Conservation (phyloP, 2,888 invertebrate genomes). For the Lepetodrilus schrolli region DNA sequence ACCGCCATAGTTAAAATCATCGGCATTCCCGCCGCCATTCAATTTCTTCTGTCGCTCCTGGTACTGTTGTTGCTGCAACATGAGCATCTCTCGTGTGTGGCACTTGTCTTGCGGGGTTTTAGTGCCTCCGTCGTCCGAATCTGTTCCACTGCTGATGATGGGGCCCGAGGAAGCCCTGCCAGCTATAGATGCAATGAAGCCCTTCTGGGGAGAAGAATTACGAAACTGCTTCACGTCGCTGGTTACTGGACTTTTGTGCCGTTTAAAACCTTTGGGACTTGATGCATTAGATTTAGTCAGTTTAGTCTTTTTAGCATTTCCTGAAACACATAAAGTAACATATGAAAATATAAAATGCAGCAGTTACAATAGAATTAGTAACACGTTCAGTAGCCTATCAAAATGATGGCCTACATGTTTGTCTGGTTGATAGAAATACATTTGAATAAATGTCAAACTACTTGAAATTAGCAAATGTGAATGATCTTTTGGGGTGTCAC, state of each 20-base stretch:
- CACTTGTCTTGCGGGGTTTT: not conserved
- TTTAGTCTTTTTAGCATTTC: not conserved
- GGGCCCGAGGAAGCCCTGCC: not conserved
- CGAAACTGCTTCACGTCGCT: not conserved
- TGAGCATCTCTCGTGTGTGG: constrained; percentile 41
- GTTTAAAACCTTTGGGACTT: not conserved
- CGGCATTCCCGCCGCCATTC: not conserved
- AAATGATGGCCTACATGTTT: too few species aligned
- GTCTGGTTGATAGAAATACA: too few species aligned
- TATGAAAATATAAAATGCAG: too few species aligned
- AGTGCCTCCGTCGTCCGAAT: not conserved
- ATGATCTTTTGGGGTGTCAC: too few species aligned
- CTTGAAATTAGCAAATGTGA: too few species aligned
- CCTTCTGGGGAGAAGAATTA: not conserved
- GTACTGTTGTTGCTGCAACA: constrained; percentile 62
- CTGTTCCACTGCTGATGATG: not conserved
- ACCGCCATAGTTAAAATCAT: too few species aligned
- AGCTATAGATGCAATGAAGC: not conserved
- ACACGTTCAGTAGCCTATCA: too few species aligned
- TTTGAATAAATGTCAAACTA: too few species aligned
- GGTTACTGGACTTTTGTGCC: not conserved
- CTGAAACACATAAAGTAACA: not conserved
- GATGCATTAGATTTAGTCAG: not conserved
- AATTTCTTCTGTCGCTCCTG: constrained; percentile 48
- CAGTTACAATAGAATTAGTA: too few species aligned